Percentiles rank a stretch among this genome's conserved stretches.
Evolutionary conservation across 92 coral and sea anemone species (phyloP).

Genomic region (Meandrina meandrites): DNA sequence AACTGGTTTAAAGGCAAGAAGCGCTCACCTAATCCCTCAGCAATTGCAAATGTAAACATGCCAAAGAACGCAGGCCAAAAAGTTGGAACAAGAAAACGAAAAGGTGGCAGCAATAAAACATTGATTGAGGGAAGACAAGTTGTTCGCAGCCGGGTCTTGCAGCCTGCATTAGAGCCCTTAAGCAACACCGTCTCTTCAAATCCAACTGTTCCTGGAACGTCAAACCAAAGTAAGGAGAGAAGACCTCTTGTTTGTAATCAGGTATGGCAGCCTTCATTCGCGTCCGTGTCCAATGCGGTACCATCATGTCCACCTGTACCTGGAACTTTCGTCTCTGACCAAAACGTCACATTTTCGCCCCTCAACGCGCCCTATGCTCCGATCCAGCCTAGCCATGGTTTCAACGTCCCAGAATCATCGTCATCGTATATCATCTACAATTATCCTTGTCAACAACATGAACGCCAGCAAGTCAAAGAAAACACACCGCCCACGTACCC

Average conservation of each 20-base stretch:
- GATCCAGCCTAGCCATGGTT: too few species aligned
- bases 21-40: conserved; percentile 47
- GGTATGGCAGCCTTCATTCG: conserved; percentile 2
- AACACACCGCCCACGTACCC: neutral
- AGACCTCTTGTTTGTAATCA: neutral
- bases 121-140: conserved; percentile 39
- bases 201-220: neutral
- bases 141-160: conserved; percentile 51
- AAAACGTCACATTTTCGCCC: too few species aligned
- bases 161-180: conserved; percentile 36
- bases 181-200: neutral
- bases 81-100: conserved; percentile 49
- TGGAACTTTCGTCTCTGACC: too few species aligned
- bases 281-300: neutral
- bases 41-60: conserved; percentile 53
- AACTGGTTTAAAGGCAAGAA: conserved; percentile 41
- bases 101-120: conserved; percentile 35
- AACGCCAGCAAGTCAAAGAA: neutral
- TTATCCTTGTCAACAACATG: neutral
- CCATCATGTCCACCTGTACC: neutral
- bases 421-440: neutral
- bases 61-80: conserved; percentile 52
- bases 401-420: too few species aligned
- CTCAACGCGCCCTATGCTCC: too few species aligned
- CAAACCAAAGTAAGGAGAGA: neutral